Percentiles rank a stretch among this genome's conserved stretches.
phyloP scores from a whole-genome alignment of 2,888 invertebrate genomes.

The Ramazzottius varieornatus region DNA sequence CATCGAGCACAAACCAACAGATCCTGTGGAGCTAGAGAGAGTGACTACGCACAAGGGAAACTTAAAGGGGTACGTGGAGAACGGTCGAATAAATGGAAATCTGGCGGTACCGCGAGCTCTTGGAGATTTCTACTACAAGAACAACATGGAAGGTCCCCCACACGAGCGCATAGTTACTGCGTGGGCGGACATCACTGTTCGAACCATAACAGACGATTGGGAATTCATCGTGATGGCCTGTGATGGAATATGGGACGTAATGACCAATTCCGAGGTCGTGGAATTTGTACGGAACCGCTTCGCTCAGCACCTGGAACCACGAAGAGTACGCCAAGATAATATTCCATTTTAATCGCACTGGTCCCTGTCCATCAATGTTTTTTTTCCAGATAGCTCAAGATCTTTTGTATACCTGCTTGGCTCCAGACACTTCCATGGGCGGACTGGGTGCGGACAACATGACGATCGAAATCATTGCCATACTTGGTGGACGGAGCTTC shows the following conservation, averaged over 20 bases:
- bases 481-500: background rate
- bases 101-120: background rate
- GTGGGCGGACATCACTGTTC: background rate
- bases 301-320: background rate
- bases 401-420: background rate
- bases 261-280: background rate
- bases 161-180: background rate
- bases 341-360: background rate
- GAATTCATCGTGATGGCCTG: conserved; percentile 1
- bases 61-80: background rate
- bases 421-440: background rate
- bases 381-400: background rate
- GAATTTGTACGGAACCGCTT: background rate
- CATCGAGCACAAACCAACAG: background rate
- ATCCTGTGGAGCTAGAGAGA: background rate
- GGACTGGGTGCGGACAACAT: conserved; percentile 1
- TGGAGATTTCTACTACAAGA: background rate
- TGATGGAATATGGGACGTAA: background rate
- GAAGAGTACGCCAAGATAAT: background rate
- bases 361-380: background rate
- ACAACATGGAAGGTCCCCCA: conserved; percentile 2
- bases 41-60: background rate
- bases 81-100: background rate
- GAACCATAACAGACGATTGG: background rate
- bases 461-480: background rate